Conservation (phyloP, 2,113 vertebrate genomes). For the Otis tarda region DNA sequence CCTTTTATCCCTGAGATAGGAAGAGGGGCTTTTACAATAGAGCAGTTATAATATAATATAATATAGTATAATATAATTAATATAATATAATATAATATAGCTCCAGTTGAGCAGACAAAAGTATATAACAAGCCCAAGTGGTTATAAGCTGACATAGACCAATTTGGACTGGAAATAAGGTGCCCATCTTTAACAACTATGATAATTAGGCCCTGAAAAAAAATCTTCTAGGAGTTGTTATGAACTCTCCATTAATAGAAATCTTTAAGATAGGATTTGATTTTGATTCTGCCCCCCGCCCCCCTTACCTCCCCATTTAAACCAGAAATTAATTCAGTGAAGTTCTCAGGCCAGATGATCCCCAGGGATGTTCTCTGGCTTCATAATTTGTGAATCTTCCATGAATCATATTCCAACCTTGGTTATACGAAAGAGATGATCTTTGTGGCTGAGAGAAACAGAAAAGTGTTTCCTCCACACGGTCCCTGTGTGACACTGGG, state of each 20-base stretch:
- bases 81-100: too few relatives aligned
- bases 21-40: neutral
- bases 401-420: neutral
- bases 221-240: neutral
- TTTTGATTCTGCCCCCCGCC: too few relatives aligned
- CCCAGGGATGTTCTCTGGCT: neutral
- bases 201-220: conserved; percentile 18
- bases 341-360: neutral
- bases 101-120: neutral
- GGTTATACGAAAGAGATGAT: neutral
- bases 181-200: neutral
- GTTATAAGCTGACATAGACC: neutral
- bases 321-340: conserved; percentile 22
- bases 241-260: conserved; percentile 14
- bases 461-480: neutral
- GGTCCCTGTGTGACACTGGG: neutral
- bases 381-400: neutral
- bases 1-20: neutral
- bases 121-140: neutral
- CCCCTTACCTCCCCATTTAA: neutral
- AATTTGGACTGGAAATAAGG: neutral
- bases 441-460: neutral
- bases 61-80: too few relatives aligned
- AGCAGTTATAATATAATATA: too few relatives aligned
- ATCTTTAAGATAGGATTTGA: neutral